phyloP scores from a whole-genome alignment of 2,113 vertebrate genomes.

The Phylloscopus whistleri region DNA sequence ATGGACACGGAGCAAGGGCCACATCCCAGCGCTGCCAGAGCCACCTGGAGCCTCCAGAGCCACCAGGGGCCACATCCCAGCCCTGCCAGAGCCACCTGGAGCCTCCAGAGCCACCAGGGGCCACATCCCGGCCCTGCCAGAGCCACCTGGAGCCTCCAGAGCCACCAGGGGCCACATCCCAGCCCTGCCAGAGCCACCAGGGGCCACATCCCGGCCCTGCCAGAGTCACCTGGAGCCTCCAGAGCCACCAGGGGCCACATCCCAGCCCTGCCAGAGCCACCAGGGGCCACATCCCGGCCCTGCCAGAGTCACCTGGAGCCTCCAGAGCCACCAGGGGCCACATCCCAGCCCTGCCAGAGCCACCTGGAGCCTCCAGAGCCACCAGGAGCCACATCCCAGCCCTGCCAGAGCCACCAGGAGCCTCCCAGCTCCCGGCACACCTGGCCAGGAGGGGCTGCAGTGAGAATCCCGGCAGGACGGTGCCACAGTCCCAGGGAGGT shows the following conservation, averaged over 20 bases:
- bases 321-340: too few species aligned
- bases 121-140: neutral
- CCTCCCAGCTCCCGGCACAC: accelerated
- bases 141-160: accelerated
- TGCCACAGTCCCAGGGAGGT: neutral
- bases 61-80: neutral
- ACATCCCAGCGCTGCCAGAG: neutral
- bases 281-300: neutral
- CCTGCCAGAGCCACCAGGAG: neutral
- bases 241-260: too few species aligned
- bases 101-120: too few species aligned
- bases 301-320: accelerated
- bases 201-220: neutral
- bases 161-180: neutral
- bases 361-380: accelerated
- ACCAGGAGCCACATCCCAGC: neutral
- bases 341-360: neutral
- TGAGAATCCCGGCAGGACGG: accelerated
- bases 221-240: accelerated
- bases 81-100: neutral
- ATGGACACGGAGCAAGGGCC: neutral
- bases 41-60: neutral
- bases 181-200: neutral
- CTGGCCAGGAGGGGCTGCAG: neutral
- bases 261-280: neutral